Evolutionary conservation across 2,888 invertebrate species (phyloP), one percentile per base, ranked within the genome.

Genomic region (Sphaeridia pumilis): DNA sequence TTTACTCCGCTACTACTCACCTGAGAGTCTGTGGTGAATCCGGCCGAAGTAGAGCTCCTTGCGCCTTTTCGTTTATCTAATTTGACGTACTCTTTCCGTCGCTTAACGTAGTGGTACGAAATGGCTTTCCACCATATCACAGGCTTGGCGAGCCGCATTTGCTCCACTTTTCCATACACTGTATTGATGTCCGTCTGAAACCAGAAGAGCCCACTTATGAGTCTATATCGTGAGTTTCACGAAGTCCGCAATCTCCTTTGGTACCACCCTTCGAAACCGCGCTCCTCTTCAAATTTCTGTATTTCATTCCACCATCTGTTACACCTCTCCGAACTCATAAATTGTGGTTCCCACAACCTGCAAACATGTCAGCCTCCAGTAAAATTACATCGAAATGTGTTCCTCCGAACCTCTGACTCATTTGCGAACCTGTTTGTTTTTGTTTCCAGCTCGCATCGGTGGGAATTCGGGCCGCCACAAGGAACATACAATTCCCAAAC

Each of bases 91-190:
- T 84, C 83, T 52, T 84, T 73, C 66, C 51, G 80, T 59, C 84
- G 76, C 35, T 86, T 71, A 56, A 84, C 81, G 71, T 86, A 87
- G 72, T 87, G 87, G 70, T 86, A 87, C 69, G 84, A 85, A 54
- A 84, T 78, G 42, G 85, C 85, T 68, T 85, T 85, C 87, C 87
- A 87, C 87, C 87, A 87, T 43, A 87, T 82, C 52, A 85, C 76
- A 0, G 86, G 86, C 55, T 79, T 77, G 0, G 85, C 81, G 35
- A 76, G 76, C 62, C 78, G 74, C 75, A 85, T 76, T 53, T 79
- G 76, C 45, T 78, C 75, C 3, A 84, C 76, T 67, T 79, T 76
- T 27, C 80, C 76, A 58, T 79, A 76, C 34, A 83, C 82, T 7
- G 80, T 76, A 12, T 77, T 76, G 10, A 81, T 79, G 60, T 81